A percentile compares a stretch with the other conserved stretches of the same genome.
Conservation (phyloP, 2,797 vertebrate genomes). For the Sus cebifrons region DNA sequence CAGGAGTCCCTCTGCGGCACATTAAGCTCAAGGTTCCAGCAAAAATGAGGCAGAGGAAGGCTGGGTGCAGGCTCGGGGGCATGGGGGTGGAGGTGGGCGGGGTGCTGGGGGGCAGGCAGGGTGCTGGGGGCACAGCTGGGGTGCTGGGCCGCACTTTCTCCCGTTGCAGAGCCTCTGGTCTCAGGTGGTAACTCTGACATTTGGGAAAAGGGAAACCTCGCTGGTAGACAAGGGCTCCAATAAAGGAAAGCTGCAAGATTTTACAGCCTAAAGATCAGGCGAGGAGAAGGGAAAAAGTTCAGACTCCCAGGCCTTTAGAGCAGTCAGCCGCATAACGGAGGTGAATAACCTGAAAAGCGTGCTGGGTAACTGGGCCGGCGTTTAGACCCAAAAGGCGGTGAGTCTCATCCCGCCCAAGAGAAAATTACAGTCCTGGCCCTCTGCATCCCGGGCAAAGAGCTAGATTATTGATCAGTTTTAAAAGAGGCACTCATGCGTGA, state of each 20-base stretch:
- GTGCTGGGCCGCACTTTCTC: neutral
- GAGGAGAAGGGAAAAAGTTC: neutral
- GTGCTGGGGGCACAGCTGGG: neutral
- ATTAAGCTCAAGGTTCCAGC: neutral
- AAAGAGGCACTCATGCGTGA: slow-evolving; percentile 31
- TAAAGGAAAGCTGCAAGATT: neutral
- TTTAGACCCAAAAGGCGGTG: neutral
- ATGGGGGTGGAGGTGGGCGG: no score
- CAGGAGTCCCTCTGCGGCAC: neutral
- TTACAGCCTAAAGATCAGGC: neutral
- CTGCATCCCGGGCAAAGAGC: neutral
- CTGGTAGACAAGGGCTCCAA: neutral
- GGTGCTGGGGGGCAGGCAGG: neutral
- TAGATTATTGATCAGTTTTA: slow-evolving; percentile 20
- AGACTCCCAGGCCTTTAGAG: neutral
- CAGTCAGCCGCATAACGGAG: neutral
- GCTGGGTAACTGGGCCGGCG: neutral
- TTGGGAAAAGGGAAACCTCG: slow-evolving; percentile 67
- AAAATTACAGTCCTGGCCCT: neutral
- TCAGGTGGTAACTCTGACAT: neutral
- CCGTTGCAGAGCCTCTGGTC: neutral
- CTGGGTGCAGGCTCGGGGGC: no score
- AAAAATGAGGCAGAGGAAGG: neutral
- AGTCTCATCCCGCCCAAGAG: neutral
- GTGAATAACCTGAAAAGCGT: neutral